Evolutionary conservation across 2,888 invertebrate species (phyloP).

Genomic region (Dexiosoma caninum): DNA sequence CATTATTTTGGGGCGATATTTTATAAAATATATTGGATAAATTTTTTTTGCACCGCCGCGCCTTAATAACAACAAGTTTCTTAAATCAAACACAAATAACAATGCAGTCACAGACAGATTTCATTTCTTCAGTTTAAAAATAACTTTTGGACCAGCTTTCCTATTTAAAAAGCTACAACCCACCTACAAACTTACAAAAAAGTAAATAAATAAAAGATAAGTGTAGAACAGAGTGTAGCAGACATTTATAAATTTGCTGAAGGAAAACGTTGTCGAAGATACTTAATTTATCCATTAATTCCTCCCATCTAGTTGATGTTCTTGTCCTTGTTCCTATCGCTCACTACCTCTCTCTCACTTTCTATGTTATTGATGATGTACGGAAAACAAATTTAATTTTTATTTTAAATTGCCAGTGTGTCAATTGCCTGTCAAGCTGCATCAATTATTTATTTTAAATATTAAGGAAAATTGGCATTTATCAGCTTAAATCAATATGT

Average conservation of each 20-base stretch:
- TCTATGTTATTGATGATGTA: background rate
- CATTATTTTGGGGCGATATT: too few species aligned
- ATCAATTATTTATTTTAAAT: conserved; percentile 70
- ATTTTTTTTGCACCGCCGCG: too few species aligned
- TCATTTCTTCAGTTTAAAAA: too few species aligned
- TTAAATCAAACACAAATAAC: too few species aligned
- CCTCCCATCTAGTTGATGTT: conserved; percentile 30
- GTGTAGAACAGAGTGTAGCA: too few species aligned
- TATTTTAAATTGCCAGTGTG: conserved; percentile 44
- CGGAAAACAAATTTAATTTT: background rate
- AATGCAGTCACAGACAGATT: too few species aligned
- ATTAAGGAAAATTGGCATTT: background rate
- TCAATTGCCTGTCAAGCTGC: conserved; percentile 73
- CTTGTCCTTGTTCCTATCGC: background rate
- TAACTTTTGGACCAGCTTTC: background rate
- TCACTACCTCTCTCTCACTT: too few species aligned
- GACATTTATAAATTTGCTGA: conserved; percentile 35
- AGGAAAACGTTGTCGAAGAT: conserved; percentile 27
- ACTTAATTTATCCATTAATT: conserved; percentile 49
- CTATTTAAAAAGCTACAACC: background rate
- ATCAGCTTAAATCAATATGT: background rate
- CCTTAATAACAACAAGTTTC: too few species aligned
- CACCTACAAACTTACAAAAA: too few species aligned
- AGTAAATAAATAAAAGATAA: too few species aligned
- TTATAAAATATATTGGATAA: too few species aligned